Evolutionary conservation across 92 coral and sea anemone species (phyloP), one percentile per base, ranked within the genome.

Genomic region (Muricea muricata): DNA sequence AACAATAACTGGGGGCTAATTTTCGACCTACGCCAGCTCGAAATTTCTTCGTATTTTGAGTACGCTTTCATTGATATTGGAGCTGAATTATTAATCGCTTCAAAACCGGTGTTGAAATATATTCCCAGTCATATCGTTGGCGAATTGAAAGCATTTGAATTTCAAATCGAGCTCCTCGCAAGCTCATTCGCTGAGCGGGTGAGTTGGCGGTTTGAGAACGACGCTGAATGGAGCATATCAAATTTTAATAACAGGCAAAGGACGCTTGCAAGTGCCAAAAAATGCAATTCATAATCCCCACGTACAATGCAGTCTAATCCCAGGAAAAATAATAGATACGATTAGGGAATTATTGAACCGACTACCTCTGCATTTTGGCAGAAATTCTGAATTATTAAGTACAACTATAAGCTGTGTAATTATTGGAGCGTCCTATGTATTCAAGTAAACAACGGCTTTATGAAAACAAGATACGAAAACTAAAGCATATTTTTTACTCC

Each of bases 171-270:
- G 12, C 15, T 15, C 15, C 18, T 18, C 10, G 7, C n/a, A 17
- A 29, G 6, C 39, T 63, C 14, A 63, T 63, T 63, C 70, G 70
- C 37, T 60, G n/a, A n/a, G n/a, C n/a, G n/a, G n/a, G n/a, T n/a
- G n/a, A n/a, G n/a, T n/a, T n/a, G n/a, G n/a, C n/a, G n/a, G n/a
- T n/a, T n/a, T n/a, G n/a, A n/a, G n/a, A n/a, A n/a, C n/a, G n/a
- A n/a, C n/a, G n/a, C n/a, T 63, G 70, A 63, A 63, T 4, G 42
- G 23, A n/a, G n/a, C n/a, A 63, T 32, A 63, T 63, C 18, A 63
- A 63, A 25, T 63, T 25, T 63, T 63, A 63, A 63, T 63, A 32
- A 63, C 70, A 24, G 13, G 37, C n/a, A 63, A 26, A 63, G 13
- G 6, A 29, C 13, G 17, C 18, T 63, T 12, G 70, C 21, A 63